Base-by-base conservation (phyloP, 2,888 invertebrate species). In the Brachypterus glaber region DNA sequence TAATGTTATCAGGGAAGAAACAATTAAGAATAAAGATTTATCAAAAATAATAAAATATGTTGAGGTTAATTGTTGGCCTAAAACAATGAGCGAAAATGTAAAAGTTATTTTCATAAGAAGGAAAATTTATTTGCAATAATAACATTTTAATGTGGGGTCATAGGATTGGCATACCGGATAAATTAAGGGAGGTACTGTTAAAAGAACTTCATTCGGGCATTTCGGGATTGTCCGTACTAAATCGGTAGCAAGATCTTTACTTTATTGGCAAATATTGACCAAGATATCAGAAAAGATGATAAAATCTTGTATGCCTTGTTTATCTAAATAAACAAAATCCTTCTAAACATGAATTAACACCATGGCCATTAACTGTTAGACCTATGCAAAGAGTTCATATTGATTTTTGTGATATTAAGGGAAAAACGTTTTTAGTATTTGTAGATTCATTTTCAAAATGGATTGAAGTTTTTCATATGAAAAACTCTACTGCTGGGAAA, bases 241-340 rank as follows among this genome's bases (percentile, higher is more conserved):
- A 21, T 14, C 15, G 8, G 12, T 31, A 2, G 41, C 37, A 12
- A 29, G 41, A 25, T 33, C 33, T 4, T 8, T 21, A 14, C n/a
- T 41, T 3, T 41, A 34, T 17, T 41, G 34, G 41, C 37, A 37
- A 14, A 26, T 26, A 3, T 37, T 41, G n/a, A 35, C 37, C 15
- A 8, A 9, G 8, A 24, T 37, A 5, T 37, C 34, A 13, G 25
- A 40, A 29, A 25, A 21, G 4, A 14, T 33, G 30, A 15, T 29
- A 15, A 40, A 33, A 25, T 30, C 17, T 24, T 41, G 41, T 30
- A 7, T 27, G 3, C 21, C 37, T 3, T 41, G 30, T n/a, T 18
- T 37, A 25, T 17, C n/a, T 12, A 17, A 14, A 30, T 26, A 27
- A 31, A 30, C 33, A 37, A 13, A 18, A 30, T 18, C 37, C 37